These are phyloP conservation scores for Crotophaga sulcirostris DNA, from an alignment of 2,113 vertebrate species.

Conservation along the genomic window DNA sequence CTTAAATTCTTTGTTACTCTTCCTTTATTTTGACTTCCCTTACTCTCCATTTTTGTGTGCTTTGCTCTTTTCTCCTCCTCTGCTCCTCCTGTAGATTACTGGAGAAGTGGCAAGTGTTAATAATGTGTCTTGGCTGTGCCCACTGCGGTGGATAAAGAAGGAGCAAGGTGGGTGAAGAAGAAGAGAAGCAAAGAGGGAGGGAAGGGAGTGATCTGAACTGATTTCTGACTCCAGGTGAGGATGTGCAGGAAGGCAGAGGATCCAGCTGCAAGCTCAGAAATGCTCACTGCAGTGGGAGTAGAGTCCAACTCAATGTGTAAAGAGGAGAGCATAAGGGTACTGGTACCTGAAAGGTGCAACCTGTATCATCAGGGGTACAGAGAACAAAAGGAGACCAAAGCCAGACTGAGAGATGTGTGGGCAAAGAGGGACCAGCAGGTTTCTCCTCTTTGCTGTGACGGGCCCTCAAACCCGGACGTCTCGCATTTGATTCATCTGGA, in stretches of 20 bases:
- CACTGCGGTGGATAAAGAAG: not conserved
- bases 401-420: not conserved
- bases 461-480: not conserved
- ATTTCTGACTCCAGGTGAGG: not conserved
- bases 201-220: not conserved
- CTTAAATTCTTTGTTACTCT: not conserved
- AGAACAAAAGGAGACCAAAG: not conserved
- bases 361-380: not conserved
- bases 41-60: not conserved
- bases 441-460: not conserved
- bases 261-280: rapidly evolving
- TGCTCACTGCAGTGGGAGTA: not conserved
- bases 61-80: not conserved
- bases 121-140: not conserved
- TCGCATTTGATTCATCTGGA: not conserved
- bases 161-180: not conserved
- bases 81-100: not conserved
- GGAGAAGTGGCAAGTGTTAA: conserved; percentile 11
- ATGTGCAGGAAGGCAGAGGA: not conserved
- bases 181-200: not conserved
- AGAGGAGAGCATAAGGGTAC: not conserved
- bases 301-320: not conserved
- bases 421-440: not conserved
- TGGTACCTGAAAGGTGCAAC: not conserved
- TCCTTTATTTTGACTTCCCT: not conserved